Evolutionary conservation across 2,797 vertebrate genomes (phyloP), one percentile per base, ranked within the genome.

Genomic region (Danio choprae): DNA sequence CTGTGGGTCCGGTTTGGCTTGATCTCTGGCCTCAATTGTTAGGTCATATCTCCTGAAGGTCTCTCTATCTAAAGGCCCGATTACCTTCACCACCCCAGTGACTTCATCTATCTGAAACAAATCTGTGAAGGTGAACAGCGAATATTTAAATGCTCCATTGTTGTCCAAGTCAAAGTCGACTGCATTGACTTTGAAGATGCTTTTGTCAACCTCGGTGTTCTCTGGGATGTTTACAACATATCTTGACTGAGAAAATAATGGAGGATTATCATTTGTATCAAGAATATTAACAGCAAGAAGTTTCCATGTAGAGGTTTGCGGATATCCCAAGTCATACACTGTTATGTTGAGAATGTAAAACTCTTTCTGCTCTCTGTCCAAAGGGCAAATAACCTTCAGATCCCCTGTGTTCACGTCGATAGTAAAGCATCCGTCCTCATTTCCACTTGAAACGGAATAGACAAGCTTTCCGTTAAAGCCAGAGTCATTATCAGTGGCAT

Each of bases 321-420:
- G 97, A 3, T 53, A 92, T 65, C 98, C 98, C 36, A 99, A 91
- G 82, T 99, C 98, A 0, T 94, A 97, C 16, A 95, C 95, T 0
- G 97, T 98, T 87, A 99, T 89, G 80, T 99, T 99, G 83, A 99
- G 91, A 85, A 97, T 94, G 82, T 98, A 98, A 87, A 97, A 97
- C 75, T 92, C 95, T 84, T 94, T 97, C 65, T 29, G 86, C 87
- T 99, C 97, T 79, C 96, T 92, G 86, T 99, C 97, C 82, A 99
- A 89, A 5, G 94, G 88, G 82, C 95, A 95, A 71, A 95, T 92
- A 18, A 98, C 82, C 13, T 80, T 88, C 63, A 99, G 94, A 4
- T 95, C 90, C 10, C 97, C 97, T 0, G 94, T 92, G 85, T 96
- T 96, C n/a, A 91, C 92, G 75, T 96, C 95, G 71, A 98, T 94